Evolutionary conservation across 2,797 vertebrate species (phyloP).

Genomic region (Coendou prehensilis): DNA sequence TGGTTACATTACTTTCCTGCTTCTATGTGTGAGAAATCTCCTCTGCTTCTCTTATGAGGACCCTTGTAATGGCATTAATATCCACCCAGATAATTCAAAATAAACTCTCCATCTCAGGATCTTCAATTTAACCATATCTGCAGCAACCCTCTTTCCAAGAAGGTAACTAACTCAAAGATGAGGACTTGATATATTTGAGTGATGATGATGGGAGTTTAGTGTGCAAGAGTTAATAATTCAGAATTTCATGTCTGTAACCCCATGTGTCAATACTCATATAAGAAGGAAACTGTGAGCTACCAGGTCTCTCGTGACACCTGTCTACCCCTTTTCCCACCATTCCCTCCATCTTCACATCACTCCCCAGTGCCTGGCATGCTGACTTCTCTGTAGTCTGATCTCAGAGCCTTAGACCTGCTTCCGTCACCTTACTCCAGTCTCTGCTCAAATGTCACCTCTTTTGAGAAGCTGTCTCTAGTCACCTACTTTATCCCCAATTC

Average conservation of each 20-base stretch:
- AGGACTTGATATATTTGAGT: background rate
- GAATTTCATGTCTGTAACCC: background rate
- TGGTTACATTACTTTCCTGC: too few species aligned
- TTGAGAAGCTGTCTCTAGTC: background rate
- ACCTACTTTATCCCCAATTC: accelerated
- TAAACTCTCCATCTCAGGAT: background rate
- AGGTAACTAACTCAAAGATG: background rate
- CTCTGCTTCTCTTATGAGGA: background rate
- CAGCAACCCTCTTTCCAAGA: background rate
- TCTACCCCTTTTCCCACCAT: too few species aligned
- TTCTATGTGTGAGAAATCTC: background rate
- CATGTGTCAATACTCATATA: background rate
- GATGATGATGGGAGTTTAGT: background rate
- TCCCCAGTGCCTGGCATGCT: background rate
- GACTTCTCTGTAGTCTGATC: background rate
- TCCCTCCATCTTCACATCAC: too few species aligned
- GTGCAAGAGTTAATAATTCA: background rate
- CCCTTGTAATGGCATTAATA: background rate
- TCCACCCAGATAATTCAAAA: background rate
- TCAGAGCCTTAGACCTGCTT: background rate
- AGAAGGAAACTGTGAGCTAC: background rate
- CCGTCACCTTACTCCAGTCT: background rate
- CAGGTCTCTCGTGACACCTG: background rate
- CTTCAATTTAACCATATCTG: background rate
- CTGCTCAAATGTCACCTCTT: background rate